Evolutionary conservation across 2,888 invertebrate species (phyloP), one percentile per base, ranked within the genome.

Genomic region (Amphipoea oculea): DNA sequence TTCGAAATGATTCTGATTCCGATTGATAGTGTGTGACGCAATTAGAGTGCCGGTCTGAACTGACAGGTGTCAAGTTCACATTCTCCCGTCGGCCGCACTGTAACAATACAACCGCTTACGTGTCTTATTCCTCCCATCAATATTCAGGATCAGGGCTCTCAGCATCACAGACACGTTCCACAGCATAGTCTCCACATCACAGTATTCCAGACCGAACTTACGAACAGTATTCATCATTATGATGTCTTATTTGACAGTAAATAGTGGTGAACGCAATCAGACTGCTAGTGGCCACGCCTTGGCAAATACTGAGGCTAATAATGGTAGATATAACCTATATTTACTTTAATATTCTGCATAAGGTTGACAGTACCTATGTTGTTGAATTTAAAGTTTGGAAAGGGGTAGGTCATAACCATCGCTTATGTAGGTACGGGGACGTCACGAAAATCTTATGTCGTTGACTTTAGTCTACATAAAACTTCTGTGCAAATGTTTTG

Each of bases 121-220:
- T 78, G 88, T 91, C 23, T 87, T 90, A 78, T 91, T 85, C 9
- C 89, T 83, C 20, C 75, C 88, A 79, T 94, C 92, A 36, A 95
- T 89, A 78, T 93, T 92, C 7, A 95, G 82, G 0, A 91, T 86
- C 11, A 94, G 79, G 0, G 78, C 79, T 73, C 93, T 84, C 57
- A 94, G 86, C 73, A 95, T 79, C n/a, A 89, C 76, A 0, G 90
- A 88, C 0, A 93, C 89, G 78, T 95, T 95, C 88, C 90, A 90
- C 45, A 94, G 45, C 92, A 95, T 94, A 1, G 92, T 93, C 5
- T 92, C 89, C 62, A 95, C 84, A 60, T 94, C 94, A 67, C 92
- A 93, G 78, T 92, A 85, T 7, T 83, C 75, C 76, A 92, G 67
- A 0, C 93, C 91, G 54, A 93, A 94, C 81, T 91, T 92, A 2